Conservation (phyloP, 2,797 vertebrate species). For the Thunnus albacares region DNA sequence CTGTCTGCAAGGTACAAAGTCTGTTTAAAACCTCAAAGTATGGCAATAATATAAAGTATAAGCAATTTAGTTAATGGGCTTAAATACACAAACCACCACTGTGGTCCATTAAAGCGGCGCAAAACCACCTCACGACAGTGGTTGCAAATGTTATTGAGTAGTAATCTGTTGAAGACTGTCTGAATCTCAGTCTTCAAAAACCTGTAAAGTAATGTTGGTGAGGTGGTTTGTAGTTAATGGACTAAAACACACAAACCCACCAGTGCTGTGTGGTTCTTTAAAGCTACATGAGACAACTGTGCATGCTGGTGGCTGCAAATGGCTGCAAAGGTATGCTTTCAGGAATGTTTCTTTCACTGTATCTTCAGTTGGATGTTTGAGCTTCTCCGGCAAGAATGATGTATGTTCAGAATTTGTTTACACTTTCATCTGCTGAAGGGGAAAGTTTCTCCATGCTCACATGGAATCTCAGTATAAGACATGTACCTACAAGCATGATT, state of each 20-base stretch:
- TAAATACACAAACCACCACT: not conserved
- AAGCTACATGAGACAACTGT: not conserved
- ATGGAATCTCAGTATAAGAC: too few relatives aligned
- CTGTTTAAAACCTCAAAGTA: not conserved
- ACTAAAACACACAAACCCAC: too few relatives aligned
- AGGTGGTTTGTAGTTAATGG: slow-evolving; percentile 3
- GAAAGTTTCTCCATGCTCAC: too few relatives aligned
- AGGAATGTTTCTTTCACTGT: too few relatives aligned
- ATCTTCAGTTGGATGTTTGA: too few relatives aligned
- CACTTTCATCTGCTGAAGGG: too few relatives aligned
- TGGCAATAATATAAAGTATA: not conserved
- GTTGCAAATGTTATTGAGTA: not conserved
- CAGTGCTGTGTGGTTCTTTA: not conserved
- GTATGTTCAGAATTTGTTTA: too few relatives aligned
- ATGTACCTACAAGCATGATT: too few relatives aligned
- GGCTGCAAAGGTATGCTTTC: not conserved
- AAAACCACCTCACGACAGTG: not conserved
- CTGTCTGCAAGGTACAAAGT: not conserved
- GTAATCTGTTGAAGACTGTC: not conserved
- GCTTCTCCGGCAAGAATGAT: too few relatives aligned
- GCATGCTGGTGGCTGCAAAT: not conserved
- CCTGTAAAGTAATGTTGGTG: not conserved
- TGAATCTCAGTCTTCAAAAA: not conserved
- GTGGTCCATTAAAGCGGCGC: not conserved
- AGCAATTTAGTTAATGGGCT: not conserved